These are phyloP conservation scores for Cotesia chilonis DNA, from an alignment of 1,140 invertebrate species.

Conservation along the genomic window DNA sequence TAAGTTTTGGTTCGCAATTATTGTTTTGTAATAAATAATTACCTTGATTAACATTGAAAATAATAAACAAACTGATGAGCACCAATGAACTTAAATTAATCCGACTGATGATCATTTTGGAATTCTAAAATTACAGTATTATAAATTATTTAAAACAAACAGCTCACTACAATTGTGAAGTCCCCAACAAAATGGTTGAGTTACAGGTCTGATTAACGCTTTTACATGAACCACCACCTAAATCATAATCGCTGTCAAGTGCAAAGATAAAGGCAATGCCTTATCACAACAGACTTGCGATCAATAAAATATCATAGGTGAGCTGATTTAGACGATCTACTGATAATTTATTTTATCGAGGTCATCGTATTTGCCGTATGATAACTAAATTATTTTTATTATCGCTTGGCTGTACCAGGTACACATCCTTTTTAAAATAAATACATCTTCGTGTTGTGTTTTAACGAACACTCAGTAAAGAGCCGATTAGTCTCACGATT, in stretches of 20 bases:
- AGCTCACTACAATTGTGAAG: neutral
- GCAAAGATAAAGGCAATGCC: slow-evolving; percentile 1
- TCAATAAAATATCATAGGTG: slow-evolving; percentile 4
- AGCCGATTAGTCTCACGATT: too few relatives aligned
- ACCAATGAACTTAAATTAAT: too few relatives aligned
- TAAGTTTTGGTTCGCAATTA: too few relatives aligned
- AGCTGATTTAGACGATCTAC: slow-evolving; percentile 17
- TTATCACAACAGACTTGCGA: slow-evolving; percentile 5
- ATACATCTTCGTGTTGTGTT: too few relatives aligned
- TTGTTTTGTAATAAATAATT: too few relatives aligned
- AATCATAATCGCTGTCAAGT: neutral
- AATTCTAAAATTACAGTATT: neutral
- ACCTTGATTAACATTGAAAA: too few relatives aligned
- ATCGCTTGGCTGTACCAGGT: too few relatives aligned
- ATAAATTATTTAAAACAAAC: neutral
- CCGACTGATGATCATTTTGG: too few relatives aligned
- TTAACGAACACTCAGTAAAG: too few relatives aligned
- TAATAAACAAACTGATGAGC: too few relatives aligned
- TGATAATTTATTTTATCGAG: slow-evolving; percentile 15
- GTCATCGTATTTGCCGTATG: neutral
- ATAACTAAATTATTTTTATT: neutral
- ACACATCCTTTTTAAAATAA: too few relatives aligned
- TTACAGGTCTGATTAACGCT: neutral
- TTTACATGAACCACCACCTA: slow-evolving; percentile 9
- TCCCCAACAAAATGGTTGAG: neutral